Evolutionary conservation across 2,888 invertebrate species (phyloP).

Genomic region (Coenonympha arcania): DNA sequence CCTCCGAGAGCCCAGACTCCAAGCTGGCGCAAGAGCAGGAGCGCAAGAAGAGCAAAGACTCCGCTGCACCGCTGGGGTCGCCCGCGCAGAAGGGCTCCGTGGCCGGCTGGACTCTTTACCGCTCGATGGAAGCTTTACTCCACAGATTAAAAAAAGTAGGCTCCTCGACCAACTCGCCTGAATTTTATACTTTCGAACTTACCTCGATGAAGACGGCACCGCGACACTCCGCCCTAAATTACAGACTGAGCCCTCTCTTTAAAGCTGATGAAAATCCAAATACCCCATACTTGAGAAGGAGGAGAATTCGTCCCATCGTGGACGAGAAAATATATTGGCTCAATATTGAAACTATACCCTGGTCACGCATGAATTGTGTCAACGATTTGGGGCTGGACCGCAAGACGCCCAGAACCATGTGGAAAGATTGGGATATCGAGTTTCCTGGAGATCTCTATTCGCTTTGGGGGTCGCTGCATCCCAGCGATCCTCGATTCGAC

Average conservation of each 20-base stretch:
- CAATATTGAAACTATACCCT: slow-evolving; percentile 56
- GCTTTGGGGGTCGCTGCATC: slow-evolving; percentile 78
- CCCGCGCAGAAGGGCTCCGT: slow-evolving; percentile 34
- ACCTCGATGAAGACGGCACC: slow-evolving; percentile 73
- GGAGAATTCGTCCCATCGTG: slow-evolving; percentile 44
- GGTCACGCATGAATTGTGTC: slow-evolving; percentile 53
- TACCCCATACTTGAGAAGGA: slow-evolving; percentile 50
- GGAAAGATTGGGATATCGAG: slow-evolving; percentile 81
- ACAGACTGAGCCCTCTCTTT: slow-evolving; percentile 61
- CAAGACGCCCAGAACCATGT: slow-evolving; percentile 54
- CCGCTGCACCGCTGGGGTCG: slow-evolving; percentile 11
- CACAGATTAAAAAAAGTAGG: slow-evolving; percentile 46
- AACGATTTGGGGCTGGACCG: slow-evolving; percentile 58
- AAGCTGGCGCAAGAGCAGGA: slow-evolving; percentile 6
- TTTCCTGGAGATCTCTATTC: slow-evolving; percentile 79
- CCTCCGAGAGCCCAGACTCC: slow-evolving; percentile 36
- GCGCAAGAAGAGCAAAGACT: slow-evolving; percentile 19
- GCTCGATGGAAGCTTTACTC: slow-evolving; percentile 47
- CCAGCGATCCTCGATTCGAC: slow-evolving; percentile 73
- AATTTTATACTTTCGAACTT: slow-evolving; percentile 74
- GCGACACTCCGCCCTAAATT: slow-evolving; percentile 56
- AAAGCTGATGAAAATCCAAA: slow-evolving; percentile 58
- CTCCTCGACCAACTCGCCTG: slow-evolving; percentile 39
- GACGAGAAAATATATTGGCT: slow-evolving; percentile 71
- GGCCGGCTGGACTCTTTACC: slow-evolving; percentile 68